Percentiles rank a stretch among this genome's conserved stretches.
These are phyloP conservation scores for Zaprionus obscuricornis DNA, from an alignment of 2,888 invertebrate species.

Conservation along the genomic window DNA sequence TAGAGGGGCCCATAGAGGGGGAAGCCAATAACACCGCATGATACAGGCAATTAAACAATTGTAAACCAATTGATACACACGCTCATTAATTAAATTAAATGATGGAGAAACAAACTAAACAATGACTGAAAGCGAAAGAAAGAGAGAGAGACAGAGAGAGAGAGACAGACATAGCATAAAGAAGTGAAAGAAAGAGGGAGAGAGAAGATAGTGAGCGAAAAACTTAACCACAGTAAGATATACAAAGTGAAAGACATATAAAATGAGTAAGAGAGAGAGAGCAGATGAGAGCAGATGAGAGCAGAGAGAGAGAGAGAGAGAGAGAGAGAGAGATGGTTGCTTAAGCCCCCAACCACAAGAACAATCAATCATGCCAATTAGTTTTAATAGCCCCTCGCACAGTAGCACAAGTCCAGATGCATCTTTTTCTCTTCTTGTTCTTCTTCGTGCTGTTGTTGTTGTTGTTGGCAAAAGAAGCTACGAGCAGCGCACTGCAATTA, in stretches of 20 bases:
- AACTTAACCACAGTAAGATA: constrained; percentile 29
- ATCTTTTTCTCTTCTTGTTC: constrained; percentile 4
- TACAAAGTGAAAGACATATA: no score
- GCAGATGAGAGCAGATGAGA: background rate
- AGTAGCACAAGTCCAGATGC: constrained; percentile 43
- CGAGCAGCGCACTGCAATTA: constrained; percentile 37
- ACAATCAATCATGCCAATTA: constrained; percentile 72
- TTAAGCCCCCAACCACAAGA: constrained; percentile 16
- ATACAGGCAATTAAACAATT: constrained; percentile 68
- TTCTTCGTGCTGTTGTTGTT: background rate
- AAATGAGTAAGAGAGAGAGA: no score
- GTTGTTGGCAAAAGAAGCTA: constrained; percentile 23
- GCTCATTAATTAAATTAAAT: constrained; percentile 71
- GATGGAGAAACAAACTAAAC: constrained; percentile 59
- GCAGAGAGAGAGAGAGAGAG: background rate
- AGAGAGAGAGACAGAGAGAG: constrained; percentile 1
- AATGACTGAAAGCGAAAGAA: constrained; percentile 17
- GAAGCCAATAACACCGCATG: constrained; percentile 57
- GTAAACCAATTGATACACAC: constrained; percentile 68
- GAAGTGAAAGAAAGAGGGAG: no score
- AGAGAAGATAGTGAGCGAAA: background rate
- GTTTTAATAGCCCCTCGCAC: constrained; percentile 63
- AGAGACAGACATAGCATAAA: background rate
- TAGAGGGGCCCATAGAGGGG: background rate
- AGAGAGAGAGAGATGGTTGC: background rate